Evolutionary conservation across 2,113 vertebrate genomes (phyloP), one percentile per base, ranked within the genome.

Genomic region (Caranx melampygus): DNA sequence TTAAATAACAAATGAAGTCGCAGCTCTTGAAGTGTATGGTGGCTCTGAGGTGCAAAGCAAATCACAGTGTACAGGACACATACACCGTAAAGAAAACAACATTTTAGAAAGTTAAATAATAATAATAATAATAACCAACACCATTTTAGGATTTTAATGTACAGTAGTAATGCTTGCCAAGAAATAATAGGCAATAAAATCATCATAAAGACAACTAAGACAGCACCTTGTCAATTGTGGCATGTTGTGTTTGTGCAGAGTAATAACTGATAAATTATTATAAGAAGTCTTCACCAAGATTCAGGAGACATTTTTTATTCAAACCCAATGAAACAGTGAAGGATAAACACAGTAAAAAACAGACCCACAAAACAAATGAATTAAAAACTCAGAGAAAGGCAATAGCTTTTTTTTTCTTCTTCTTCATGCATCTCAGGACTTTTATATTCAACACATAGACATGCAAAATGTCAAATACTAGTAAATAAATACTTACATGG

Each of bases 341-440:
- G 15, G 59, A 5, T 62, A 76, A 67, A 82, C 21, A 80, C n/a
- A 34, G 42, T 81, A 81, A 76, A 81, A 89, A 81, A 83, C 2
- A 1, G 78, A 79, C 15, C 11, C 55, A 69, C 13, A 69, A 64
- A 42, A 5, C 31, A 70, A 31, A 4, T 13, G 2, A 66, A 75
- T 67, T 26, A 26, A 26, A 58, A 49, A 76, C 37, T 59, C 9
- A 40, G 34, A 68, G 42, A 40, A 31, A 49, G 45, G 2, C 21
- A 37, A 62, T 21, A 44, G n/a, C 21, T 76, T 75, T 61, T 57
- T 57, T 65, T 49, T 12, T 1, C 0, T 42, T 20, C 20, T 37
- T 5, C 58, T 77, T 65, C 7, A 74, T 34, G 12, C n/a, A 1
- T 15, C 11, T 37, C n/a, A 69, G 61, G 0, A 3, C 11, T 54